phyloP scores from a whole-genome alignment of 2,797 vertebrate species.

The Eulemur rubriventer region DNA sequence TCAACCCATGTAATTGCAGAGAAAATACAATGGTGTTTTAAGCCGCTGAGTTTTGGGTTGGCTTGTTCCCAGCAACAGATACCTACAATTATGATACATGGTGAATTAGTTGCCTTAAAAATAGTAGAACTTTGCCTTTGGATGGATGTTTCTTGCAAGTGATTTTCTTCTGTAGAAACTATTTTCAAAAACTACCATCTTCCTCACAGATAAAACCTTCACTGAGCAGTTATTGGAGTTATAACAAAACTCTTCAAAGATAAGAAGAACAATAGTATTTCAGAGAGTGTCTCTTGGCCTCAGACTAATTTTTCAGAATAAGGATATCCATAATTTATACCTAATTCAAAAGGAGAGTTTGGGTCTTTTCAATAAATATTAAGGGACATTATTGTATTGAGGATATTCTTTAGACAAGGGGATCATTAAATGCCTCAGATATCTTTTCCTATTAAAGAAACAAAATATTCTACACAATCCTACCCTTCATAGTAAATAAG shows the following conservation, averaged over 20 bases:
- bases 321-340: slow-evolving; percentile 29
- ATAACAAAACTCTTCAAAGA: slow-evolving; percentile 53
- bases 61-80: background rate
- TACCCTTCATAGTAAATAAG: background rate
- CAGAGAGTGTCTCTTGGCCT: slow-evolving; percentile 45
- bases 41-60: background rate
- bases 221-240: slow-evolving; percentile 49
- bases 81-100: slow-evolving; percentile 57
- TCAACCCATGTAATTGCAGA: background rate
- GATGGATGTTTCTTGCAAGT: slow-evolving; percentile 66
- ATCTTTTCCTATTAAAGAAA: slow-evolving; percentile 34
- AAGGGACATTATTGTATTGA: background rate
- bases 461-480: background rate
- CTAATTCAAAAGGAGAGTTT: background rate
- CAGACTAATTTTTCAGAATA: slow-evolving; percentile 64
- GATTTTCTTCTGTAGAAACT: slow-evolving; percentile 61
- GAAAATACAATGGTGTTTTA: background rate
- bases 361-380: slow-evolving; percentile 23
- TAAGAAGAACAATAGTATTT: slow-evolving; percentile 59
- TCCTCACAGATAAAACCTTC: slow-evolving; percentile 59
- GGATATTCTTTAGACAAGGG: background rate
- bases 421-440: background rate
- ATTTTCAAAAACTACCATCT: slow-evolving; percentile 66
- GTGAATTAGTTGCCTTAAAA: slow-evolving; percentile 82
- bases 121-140: slow-evolving; percentile 72